Conservation (phyloP, 2,888 invertebrate genomes). For the Gandaritis pyraliata region DNA sequence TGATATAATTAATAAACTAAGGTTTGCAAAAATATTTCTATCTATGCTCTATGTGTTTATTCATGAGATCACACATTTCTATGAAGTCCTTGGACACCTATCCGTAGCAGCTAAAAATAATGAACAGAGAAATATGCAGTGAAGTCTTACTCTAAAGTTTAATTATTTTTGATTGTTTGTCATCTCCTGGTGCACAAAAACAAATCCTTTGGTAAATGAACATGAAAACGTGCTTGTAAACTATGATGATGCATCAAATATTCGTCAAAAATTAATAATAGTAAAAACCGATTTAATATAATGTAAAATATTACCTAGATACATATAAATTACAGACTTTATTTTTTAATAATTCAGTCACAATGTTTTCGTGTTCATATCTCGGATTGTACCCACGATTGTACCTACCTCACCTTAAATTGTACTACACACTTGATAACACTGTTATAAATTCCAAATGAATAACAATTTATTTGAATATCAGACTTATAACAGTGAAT, state of each 20-base stretch:
- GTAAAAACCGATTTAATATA: slow-evolving; percentile 1
- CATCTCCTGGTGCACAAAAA: background rate
- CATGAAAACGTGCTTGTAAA: background rate
- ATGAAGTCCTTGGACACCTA: background rate
- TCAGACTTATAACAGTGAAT: slow-evolving; percentile 31
- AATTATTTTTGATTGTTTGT: too few species aligned
- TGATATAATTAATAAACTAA: too few species aligned
- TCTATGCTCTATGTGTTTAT: background rate
- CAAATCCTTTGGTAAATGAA: slow-evolving; percentile 15
- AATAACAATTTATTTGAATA: slow-evolving; percentile 28
- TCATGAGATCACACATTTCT: slow-evolving; percentile 21
- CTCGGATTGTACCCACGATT: slow-evolving; percentile 5
- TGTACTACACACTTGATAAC: slow-evolving; percentile 14
- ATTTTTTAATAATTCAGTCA: slow-evolving; percentile 10
- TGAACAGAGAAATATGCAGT: background rate
- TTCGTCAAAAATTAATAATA: slow-evolving; percentile 13
- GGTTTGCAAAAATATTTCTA: too few species aligned
- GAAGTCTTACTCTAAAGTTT: background rate
- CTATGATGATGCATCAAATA: slow-evolving; percentile 2
- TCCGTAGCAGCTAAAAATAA: background rate
- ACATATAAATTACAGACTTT: slow-evolving; percentile 8
- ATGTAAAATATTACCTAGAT: slow-evolving; percentile 2
- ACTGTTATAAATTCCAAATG: slow-evolving; percentile 25
- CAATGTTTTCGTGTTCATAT: background rate
- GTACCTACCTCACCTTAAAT: slow-evolving; percentile 3